phyloP scores from a whole-genome alignment of 2,888 invertebrate species.

The Eueremaeus valkanovi region DNA sequence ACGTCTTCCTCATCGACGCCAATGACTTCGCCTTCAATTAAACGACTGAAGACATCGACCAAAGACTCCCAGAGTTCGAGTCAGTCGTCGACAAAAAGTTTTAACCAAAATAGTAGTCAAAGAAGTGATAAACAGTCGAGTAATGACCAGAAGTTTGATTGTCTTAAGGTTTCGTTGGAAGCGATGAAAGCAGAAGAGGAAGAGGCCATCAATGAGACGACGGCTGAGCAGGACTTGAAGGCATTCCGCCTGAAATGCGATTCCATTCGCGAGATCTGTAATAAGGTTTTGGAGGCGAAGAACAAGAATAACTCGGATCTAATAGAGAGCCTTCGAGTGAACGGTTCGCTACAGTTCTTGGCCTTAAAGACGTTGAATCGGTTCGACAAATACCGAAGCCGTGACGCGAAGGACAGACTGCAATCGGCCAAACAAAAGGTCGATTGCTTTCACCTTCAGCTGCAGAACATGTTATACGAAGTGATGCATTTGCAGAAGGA shows the following conservation, averaged over 20 bases:
- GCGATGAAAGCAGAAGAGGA: slow-evolving; percentile 42
- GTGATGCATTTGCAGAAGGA: slow-evolving; percentile 88
- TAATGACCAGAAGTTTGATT: neutral
- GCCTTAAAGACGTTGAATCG: slow-evolving; percentile 82
- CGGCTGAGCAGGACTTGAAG: slow-evolving; percentile 38
- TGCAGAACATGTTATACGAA: slow-evolving; percentile 91
- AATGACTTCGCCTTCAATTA: slow-evolving; percentile 24
- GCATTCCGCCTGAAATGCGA: slow-evolving; percentile 40
- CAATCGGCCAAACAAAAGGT: slow-evolving; percentile 74
- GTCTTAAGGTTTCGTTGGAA: slow-evolving; percentile 13
- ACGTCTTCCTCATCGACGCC: neutral
- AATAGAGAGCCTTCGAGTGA: slow-evolving; percentile 13
- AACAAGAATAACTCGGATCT: neutral
- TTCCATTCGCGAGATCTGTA: slow-evolving; percentile 42
- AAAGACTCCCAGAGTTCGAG: slow-evolving; percentile 9
- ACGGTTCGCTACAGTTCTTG: slow-evolving; percentile 51
- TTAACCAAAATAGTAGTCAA: neutral
- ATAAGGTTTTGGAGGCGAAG: slow-evolving; percentile 41
- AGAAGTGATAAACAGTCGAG: neutral
- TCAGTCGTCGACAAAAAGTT: no score
- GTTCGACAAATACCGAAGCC: slow-evolving; percentile 79
- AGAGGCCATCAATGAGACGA: slow-evolving; percentile 41
- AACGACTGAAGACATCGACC: slow-evolving; percentile 37
- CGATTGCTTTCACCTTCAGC: slow-evolving; percentile 79
- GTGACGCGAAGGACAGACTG: slow-evolving; percentile 73